phyloP scores from a whole-genome alignment of 2,797 vertebrate species.

The Acanthurus tractus region DNA sequence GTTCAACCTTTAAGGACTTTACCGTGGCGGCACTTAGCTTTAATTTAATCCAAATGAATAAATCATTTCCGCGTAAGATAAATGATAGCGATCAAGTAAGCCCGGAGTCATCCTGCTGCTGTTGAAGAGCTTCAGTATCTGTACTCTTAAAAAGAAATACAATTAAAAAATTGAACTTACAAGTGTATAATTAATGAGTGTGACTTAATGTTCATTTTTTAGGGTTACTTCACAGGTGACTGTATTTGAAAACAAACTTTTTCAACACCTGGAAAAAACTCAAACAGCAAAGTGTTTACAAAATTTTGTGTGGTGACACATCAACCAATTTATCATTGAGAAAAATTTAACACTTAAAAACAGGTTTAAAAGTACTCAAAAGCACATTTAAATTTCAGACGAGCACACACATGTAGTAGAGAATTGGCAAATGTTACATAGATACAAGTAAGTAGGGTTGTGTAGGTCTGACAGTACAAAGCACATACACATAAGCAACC shows the following conservation, averaged over 20 bases:
- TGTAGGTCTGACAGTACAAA: too few species aligned
- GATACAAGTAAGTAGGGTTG: too few species aligned
- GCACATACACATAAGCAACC: too few species aligned
- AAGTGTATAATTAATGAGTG: background rate
- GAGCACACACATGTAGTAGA: too few species aligned
- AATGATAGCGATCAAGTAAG: slow-evolving; percentile 12
- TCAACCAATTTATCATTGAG: too few species aligned
- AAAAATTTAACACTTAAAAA: too few species aligned
- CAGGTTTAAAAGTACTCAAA: too few species aligned
- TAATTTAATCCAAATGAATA: slow-evolving; percentile 32
- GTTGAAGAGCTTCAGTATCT: background rate
- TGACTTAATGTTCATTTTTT: slow-evolving; percentile 9
- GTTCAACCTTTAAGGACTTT: slow-evolving; percentile 40
- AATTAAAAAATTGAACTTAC: background rate
- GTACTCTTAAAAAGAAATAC: background rate
- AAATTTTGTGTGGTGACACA: too few species aligned
- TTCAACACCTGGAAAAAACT: background rate
- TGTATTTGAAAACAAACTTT: background rate
- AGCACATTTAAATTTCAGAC: too few species aligned
- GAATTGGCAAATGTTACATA: too few species aligned
- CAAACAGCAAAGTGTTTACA: background rate
- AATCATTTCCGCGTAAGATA: slow-evolving; percentile 26
- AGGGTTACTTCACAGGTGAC: background rate
- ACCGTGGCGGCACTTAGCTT: slow-evolving; percentile 29
- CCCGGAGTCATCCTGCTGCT: background rate